Conservation (phyloP, 1,140 invertebrate species). For the Thaumetopoea pityocampa region DNA sequence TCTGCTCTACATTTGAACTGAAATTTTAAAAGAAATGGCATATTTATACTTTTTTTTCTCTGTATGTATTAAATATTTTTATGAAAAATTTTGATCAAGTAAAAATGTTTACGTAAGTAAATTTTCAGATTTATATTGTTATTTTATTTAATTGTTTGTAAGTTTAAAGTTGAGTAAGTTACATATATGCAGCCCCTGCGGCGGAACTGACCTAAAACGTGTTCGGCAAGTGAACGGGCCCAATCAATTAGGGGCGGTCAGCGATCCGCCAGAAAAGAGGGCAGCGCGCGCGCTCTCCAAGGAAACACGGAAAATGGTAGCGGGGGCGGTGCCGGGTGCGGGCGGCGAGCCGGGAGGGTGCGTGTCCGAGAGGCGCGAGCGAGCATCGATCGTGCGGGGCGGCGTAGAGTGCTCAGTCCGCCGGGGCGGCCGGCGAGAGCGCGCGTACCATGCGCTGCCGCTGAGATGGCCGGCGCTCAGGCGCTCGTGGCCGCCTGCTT, state of each 20-base stretch:
- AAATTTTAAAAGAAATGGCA: too few species aligned
- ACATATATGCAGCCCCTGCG: conserved; percentile 61
- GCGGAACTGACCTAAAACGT: conserved; percentile 70
- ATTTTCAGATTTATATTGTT: too few species aligned
- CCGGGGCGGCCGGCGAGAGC: conserved; percentile 72
- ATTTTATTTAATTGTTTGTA: too few species aligned
- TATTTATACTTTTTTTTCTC: too few species aligned
- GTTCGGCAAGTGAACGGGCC: conserved; percentile 69
- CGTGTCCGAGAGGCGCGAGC: conserved; percentile 52
- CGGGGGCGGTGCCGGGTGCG: conserved; percentile 25
- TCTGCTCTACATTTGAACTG: too few species aligned
- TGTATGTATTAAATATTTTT: too few species aligned
- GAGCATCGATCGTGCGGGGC: conserved; percentile 67
- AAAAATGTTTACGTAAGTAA: too few species aligned
- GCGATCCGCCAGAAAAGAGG: conserved; percentile 68
- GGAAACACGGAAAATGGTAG: conserved; percentile 63
- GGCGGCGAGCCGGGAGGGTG: conserved; percentile 39
- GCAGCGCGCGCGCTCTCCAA: conserved; percentile 68
- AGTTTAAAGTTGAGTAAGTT: too few species aligned
- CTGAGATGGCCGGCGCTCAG: conserved; percentile 73
- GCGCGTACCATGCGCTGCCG: conserved; percentile 71
- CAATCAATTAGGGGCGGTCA: conserved; percentile 74
- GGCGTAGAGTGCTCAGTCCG: conserved; percentile 68
- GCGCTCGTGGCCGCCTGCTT: conserved; percentile 71
- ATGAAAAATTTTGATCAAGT: too few species aligned